A percentile compares a stretch with the other conserved stretches of the same genome.
phyloP scores from a whole-genome alignment of 2,888 invertebrate species.

The Drosophila mettleri region DNA sequence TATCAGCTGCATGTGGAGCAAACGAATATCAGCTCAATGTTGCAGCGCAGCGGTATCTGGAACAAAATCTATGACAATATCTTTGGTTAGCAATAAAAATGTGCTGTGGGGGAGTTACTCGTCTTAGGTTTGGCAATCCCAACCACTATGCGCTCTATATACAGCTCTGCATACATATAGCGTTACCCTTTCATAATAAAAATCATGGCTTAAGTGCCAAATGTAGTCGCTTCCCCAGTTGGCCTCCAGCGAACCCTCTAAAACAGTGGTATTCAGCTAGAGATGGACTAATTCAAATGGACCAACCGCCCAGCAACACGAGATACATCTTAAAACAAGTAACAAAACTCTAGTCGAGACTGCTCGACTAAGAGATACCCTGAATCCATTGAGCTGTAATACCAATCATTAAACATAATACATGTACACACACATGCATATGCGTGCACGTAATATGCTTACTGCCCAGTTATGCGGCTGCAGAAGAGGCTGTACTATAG shows the following conservation, averaged over 20 bases:
- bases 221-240: conserved; percentile 58
- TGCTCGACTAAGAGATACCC: no score
- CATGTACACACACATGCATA: no score
- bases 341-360: conserved; percentile 1
- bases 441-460: no score
- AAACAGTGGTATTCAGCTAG: conserved; percentile 31
- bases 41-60: conserved; percentile 80
- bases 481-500: no score
- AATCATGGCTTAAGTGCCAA: conserved; percentile 66
- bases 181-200: conserved; percentile 72
- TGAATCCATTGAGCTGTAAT: no score
- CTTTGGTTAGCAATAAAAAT: conserved; percentile 79
- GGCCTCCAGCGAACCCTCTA: conserved; percentile 43
- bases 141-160: conserved; percentile 12
- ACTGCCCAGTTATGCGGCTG: no score
- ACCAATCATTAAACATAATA: no score
- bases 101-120: conserved; percentile 23
- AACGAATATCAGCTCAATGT: conserved; percentile 66
- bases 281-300: conserved; percentile 38
- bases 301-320: not conserved
- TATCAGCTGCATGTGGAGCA: conserved; percentile 83
- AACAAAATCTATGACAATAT: conserved; percentile 83
- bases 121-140: conserved; percentile 37
- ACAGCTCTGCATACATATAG: conserved; percentile 18
- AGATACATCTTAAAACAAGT: no score